Evolutionary conservation across 2,797 vertebrate genomes (phyloP), one percentile per base, ranked within the genome.

Genomic region (Peromyscus nudipes): DNA sequence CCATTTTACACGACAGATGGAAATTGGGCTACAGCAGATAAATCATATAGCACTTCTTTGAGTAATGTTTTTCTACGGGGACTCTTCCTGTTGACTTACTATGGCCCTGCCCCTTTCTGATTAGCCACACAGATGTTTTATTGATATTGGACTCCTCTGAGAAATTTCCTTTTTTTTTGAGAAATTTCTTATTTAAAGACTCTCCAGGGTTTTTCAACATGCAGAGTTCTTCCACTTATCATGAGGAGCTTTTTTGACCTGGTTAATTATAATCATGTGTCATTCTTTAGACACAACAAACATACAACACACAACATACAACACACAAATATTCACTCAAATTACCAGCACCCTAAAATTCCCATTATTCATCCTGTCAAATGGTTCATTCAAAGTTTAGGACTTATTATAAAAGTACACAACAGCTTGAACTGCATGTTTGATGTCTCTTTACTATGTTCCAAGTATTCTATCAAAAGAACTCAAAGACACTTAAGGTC

Each of bases 1-100:
- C 62, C 77, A 94, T 96, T 95, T 96, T 90, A 88, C 60, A 69
- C 92, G 71, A 95, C 97, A 98, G 96, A 97, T 97, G 97, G 96
- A 96, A 97, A 97, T 90, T 89, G 92, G 97, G 86, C 88, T 95
- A 71, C 10, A 96, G 86, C 91, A 87, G 95, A 97, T 97, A 97
- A 97, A 97, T 98, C 97, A 97, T 62, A 86, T 13, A 64, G 55
- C 57, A 40, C 73, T 95, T 88, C 97, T 90, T 71, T 88, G 65
- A 60, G 89, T 81, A 83, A 85, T 94, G 67, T 79, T 92, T 92
- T 97, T 93, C 96, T 96, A 62, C 5, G 67, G 96, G 96, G 80
- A 97, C 77, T 97, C 88, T 93, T 92, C 85, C 93, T 97, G 83
- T 93, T 97, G 97, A 90, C 94, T 79, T 85, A 96, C 69, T 88